These are phyloP conservation scores for Drosophila hawaiiensis DNA, from an alignment of 2,888 invertebrate species.

Conservation along the genomic window DNA sequence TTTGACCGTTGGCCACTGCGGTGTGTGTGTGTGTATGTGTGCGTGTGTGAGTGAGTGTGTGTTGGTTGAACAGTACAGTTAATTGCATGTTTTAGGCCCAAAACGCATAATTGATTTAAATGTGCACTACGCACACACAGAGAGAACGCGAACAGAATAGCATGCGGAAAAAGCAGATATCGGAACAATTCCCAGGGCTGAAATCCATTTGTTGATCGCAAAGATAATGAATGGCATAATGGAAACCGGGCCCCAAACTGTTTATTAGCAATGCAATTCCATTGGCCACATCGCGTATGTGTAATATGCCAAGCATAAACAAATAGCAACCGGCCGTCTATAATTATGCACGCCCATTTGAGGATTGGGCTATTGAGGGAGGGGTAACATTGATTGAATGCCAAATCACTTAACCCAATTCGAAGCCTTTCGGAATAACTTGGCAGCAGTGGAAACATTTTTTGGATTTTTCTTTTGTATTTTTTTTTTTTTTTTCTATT, in stretches of 20 bases:
- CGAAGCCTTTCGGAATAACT: conserved; percentile 69
- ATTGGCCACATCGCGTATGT: conserved; percentile 45
- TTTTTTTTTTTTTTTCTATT: conserved; percentile 21
- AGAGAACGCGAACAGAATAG: conserved; percentile 21
- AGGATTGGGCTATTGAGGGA: background rate
- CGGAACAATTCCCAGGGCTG: conserved; percentile 44
- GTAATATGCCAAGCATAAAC: conserved; percentile 57
- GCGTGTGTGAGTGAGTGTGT: background rate
- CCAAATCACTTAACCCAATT: conserved; percentile 79
- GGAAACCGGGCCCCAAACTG: conserved; percentile 40
- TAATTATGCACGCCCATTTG: conserved; percentile 60
- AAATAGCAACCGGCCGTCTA: conserved; percentile 47
- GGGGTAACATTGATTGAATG: conserved; percentile 64
- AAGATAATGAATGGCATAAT: conserved; percentile 71
- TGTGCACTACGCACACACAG: conserved; percentile 32
- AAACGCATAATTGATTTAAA: conserved; percentile 73
- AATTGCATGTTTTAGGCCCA: conserved; percentile 48
- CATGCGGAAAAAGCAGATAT: conserved; percentile 17
- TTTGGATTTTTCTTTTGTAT: background rate
- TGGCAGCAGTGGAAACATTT: conserved; percentile 53
- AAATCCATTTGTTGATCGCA: conserved; percentile 50
- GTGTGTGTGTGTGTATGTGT: background rate
- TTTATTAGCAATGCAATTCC: conserved; percentile 58
- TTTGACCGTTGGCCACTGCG: conserved; percentile 6
- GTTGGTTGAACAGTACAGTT: conserved; percentile 17